Conservation (phyloP, 2,113 vertebrate species). For the Macquaria australasica region DNA sequence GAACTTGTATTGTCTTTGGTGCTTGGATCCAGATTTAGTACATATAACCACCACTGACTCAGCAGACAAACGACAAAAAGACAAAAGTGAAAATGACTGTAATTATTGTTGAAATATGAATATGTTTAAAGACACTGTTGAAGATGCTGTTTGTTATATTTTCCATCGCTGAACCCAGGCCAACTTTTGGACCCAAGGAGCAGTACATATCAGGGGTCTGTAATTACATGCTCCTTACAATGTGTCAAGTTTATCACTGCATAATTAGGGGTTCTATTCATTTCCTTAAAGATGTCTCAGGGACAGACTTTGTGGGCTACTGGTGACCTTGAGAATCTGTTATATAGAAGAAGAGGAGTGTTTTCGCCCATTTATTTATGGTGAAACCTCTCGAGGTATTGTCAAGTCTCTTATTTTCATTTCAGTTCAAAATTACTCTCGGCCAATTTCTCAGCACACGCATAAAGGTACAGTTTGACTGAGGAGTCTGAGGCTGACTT, state of each 20-base stretch:
- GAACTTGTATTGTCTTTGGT: conserved; percentile 64
- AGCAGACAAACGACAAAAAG: conserved; percentile 44
- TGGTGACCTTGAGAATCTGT: conserved; percentile 78
- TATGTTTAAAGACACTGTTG: conserved; percentile 85
- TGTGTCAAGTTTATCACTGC: conserved; percentile 76
- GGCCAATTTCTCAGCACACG: conserved; percentile 38
- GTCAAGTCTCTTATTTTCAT: conserved; percentile 28
- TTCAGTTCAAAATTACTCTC: conserved; percentile 25
- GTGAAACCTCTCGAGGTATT: conserved; percentile 15
- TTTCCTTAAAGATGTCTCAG: conserved; percentile 74
- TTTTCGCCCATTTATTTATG: conserved; percentile 45
- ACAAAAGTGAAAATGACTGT: conserved; percentile 72
- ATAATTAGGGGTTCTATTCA: conserved; percentile 60
- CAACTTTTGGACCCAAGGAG: conserved; percentile 75
- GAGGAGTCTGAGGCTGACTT: conserved; percentile 58
- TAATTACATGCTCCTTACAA: conserved; percentile 66
- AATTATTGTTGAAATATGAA: conserved; percentile 79
- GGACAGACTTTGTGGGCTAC: conserved; percentile 78
- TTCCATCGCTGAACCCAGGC: conserved; percentile 67
- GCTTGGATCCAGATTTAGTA: conserved; percentile 64
- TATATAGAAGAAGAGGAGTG: conserved; percentile 57
- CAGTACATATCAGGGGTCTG: conserved; percentile 78
- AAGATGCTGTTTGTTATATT: conserved; percentile 78
- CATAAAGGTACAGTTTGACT: conserved; percentile 69
- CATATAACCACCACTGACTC: conserved; percentile 71